phyloP scores from a whole-genome alignment of 2,113 vertebrate species.

The Empidonax traillii region DNA sequence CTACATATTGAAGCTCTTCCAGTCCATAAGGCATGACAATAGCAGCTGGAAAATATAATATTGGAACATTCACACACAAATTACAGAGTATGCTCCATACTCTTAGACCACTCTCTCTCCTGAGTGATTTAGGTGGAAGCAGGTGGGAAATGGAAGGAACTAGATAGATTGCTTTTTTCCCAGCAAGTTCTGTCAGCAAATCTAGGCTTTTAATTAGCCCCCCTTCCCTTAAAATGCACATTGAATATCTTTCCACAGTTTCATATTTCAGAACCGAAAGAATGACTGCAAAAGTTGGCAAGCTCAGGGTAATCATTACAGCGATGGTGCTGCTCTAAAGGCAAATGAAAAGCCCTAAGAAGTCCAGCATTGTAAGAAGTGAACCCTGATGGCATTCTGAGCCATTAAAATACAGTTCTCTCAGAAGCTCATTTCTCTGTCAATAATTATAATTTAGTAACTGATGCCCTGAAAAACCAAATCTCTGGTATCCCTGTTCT shows the following conservation, averaged over 20 bases:
- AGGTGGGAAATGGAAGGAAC: neutral
- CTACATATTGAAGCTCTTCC: neutral
- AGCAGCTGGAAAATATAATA: neutral
- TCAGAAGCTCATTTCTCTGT: neutral
- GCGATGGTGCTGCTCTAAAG: neutral
- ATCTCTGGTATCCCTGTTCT: neutral
- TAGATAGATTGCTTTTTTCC: neutral
- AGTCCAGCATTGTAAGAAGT: neutral
- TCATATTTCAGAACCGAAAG: neutral
- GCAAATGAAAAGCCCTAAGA: neutral
- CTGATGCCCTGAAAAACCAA: neutral
- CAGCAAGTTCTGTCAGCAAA: neutral
- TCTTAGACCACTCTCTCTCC: neutral
- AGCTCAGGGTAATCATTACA: neutral
- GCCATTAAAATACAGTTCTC: neutral
- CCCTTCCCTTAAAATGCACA: neutral
- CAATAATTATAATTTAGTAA: neutral
- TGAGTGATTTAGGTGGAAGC: neutral
- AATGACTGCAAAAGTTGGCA: neutral
- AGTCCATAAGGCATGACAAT: neutral
- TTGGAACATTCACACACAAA: neutral
- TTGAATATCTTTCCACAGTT: neutral
- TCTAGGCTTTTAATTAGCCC: neutral
- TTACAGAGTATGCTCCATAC: neutral
- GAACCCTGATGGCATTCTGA: neutral